These are phyloP conservation scores for Eristalis intricaria DNA, from an alignment of 2,888 invertebrate species.

Conservation along the genomic window DNA sequence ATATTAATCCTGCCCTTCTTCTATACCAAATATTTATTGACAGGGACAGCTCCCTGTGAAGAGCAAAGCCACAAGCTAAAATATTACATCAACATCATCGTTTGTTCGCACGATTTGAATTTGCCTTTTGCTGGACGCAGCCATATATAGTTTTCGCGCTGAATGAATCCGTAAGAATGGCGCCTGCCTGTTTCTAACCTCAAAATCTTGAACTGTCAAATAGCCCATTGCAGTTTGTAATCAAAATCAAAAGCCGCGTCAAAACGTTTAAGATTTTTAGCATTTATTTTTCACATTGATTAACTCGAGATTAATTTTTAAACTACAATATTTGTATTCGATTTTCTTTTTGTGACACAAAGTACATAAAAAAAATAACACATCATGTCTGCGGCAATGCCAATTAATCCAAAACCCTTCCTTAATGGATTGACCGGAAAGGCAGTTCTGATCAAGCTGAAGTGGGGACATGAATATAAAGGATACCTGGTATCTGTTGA, in stretches of 20 bases:
- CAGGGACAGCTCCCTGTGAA: no score
- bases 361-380: conserved; percentile 53
- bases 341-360: conserved; percentile 9
- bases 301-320: neutral
- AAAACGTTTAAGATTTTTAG: conserved; percentile 34
- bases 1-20: no score
- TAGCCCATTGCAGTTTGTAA: conserved; percentile 17
- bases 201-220: conserved; percentile 31
- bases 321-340: neutral
- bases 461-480: conserved; percentile 99
- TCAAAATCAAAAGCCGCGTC: conserved; percentile 21
- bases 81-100: neutral
- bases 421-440: conserved; percentile 99
- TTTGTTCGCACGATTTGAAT: neutral
- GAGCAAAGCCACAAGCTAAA: neutral
- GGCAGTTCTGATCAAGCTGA: conserved; percentile 97
- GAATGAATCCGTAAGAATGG: conserved; percentile 17
- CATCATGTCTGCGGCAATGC: conserved; percentile 89
- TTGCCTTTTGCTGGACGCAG: neutral
- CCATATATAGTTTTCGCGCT: neutral
- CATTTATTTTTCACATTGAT: neutral
- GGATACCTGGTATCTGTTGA: conserved; percentile 98
- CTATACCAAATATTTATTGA: no score
- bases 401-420: conserved; percentile 99
- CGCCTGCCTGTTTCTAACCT: conserved; percentile 50